Evolutionary conservation across 2,888 invertebrate species (phyloP).

Genomic region (Acanthosepion lycidas): DNA sequence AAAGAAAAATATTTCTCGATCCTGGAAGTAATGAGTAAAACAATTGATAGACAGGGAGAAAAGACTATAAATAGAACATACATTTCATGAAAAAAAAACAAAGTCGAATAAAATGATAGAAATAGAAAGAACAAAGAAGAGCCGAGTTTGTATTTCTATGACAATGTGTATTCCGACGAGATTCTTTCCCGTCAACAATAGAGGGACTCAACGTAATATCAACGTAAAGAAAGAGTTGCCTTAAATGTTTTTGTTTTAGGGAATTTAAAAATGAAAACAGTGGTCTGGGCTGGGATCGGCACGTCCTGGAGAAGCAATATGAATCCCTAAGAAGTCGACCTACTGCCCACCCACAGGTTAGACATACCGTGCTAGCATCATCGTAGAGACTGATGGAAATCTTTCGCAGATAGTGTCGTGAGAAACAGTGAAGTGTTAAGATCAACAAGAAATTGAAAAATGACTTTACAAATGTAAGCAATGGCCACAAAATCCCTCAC

Average conservation of each 20-base stretch:
- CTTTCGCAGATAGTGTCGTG: conserved; percentile 9
- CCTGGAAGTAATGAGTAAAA: no score
- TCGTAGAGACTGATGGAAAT: conserved; percentile 21
- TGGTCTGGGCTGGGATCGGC: neutral
- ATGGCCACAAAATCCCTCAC: neutral
- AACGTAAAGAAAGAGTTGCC: neutral
- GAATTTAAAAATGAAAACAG: neutral
- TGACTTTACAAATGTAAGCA: neutral
- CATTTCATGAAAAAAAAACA: neutral
- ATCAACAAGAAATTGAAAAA: neutral
- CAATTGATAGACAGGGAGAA: no score
- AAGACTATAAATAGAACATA: no score
- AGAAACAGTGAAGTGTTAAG: neutral
- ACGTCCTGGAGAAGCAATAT: neutral
- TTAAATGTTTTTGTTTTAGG: neutral
- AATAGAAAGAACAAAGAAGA: neutral
- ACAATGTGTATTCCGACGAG: neutral
- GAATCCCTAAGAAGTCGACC: neutral
- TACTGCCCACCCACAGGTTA: neutral
- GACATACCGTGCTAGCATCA: conserved; percentile 14
- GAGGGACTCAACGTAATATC: neutral
- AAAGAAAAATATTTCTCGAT: no score
- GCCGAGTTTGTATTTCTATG: neutral
- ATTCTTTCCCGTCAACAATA: neutral
- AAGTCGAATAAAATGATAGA: neutral